Evolutionary conservation across 1,140 invertebrate species (phyloP).

Genomic region (Papilio aristodemus): DNA sequence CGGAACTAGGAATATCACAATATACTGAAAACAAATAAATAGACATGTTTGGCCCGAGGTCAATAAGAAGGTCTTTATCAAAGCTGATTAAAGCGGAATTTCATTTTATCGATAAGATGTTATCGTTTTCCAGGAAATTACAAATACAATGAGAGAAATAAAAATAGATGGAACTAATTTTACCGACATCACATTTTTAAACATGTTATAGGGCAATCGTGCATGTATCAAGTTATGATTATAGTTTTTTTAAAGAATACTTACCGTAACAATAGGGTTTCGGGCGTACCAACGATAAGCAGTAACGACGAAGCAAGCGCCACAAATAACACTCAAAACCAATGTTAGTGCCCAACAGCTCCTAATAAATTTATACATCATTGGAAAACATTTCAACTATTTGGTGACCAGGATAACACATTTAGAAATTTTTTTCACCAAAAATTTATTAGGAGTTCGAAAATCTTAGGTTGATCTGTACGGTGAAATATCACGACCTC

Average conservation of each 20-base stretch:
- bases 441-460: too few relatives aligned
- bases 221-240: background rate
- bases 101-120: background rate
- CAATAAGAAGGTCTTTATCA: slow-evolving; percentile 5
- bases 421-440: too few relatives aligned
- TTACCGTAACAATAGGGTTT: slow-evolving; percentile 72
- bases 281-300: slow-evolving; percentile 69
- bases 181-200: background rate
- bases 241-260: slow-evolving; percentile 27
- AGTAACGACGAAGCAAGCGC: slow-evolving; percentile 57
- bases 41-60: background rate
- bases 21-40: background rate
- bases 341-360: slow-evolving; percentile 61
- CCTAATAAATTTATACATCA: slow-evolving; percentile 38
- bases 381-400: too few relatives aligned
- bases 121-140: background rate
- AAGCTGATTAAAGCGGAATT: background rate
- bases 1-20: background rate
- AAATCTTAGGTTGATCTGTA: too few relatives aligned
- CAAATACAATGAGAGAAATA: background rate
- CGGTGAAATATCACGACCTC: too few relatives aligned
- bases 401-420: too few relatives aligned
- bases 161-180: background rate
- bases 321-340: slow-evolving; percentile 53
- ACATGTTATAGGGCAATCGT: too few relatives aligned